Evolutionary conservation across 2,113 vertebrate genomes (phyloP).

Genomic region (Arothron firmamentum): DNA sequence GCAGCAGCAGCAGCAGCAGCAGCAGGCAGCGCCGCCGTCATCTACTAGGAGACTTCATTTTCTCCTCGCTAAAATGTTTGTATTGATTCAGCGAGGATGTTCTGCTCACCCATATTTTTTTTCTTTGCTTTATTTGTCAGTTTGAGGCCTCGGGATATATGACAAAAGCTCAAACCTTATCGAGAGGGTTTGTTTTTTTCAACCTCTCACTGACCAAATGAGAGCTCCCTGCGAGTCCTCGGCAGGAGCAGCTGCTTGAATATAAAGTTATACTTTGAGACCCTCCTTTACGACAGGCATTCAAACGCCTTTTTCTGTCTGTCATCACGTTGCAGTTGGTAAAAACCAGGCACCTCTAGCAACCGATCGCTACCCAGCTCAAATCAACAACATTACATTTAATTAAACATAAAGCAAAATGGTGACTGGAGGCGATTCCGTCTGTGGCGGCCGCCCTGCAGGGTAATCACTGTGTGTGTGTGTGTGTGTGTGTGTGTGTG

Average conservation of each 20-base stretch:
- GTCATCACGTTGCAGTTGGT: too few relatives aligned
- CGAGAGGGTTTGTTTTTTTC: neutral
- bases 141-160: neutral
- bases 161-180: conserved; percentile 1
- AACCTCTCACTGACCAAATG: conserved; percentile 23
- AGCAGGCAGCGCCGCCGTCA: conserved; percentile 13
- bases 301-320: too few relatives aligned
- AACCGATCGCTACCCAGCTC: too few relatives aligned
- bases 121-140: neutral
- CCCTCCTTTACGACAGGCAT: too few relatives aligned
- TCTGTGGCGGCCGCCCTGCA: neutral
- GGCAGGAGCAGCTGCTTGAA: neutral
- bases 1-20: conserved; percentile 30
- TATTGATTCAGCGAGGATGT: neutral
- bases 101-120: neutral
- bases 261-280: too few relatives aligned
- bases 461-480: neutral
- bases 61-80: conserved; percentile 3
- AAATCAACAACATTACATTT: too few relatives aligned
- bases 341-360: neutral
- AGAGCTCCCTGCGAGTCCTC: conserved; percentile 28
- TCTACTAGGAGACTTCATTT: conserved; percentile 2
- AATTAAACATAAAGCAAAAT: conserved; percentile 6
- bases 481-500: too few relatives aligned
- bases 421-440: neutral